These are phyloP conservation scores for Bombus polaris DNA, from an alignment of 1,140 invertebrate genomes.

Conservation along the genomic window DNA sequence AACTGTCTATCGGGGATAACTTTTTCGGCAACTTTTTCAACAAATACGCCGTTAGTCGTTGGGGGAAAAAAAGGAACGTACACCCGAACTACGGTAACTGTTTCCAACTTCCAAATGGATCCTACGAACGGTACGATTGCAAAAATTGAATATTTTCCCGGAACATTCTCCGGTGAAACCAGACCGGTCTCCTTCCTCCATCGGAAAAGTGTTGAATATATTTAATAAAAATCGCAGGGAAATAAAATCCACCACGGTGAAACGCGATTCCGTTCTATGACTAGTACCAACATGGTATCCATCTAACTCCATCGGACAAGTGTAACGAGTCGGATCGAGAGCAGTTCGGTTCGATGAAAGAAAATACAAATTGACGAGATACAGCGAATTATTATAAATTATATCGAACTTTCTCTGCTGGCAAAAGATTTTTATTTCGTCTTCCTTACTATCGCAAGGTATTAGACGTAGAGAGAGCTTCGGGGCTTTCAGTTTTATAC, in stretches of 20 bases:
- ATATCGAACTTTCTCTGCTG: background rate
- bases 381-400: background rate
- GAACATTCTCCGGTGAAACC: background rate
- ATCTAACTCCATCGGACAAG: background rate
- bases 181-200: too few relatives aligned
- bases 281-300: background rate
- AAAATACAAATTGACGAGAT: background rate
- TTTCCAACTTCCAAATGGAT: conserved; percentile 34
- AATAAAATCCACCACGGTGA: background rate
- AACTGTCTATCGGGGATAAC: conserved; percentile 14
- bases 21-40: conserved; percentile 18
- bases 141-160: conserved; percentile 36
- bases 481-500: background rate
- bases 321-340: background rate
- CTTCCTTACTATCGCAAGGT: background rate
- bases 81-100: background rate
- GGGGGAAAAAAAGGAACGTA: background rate
- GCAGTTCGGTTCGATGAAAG: background rate
- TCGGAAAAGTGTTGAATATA: background rate
- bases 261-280: background rate
- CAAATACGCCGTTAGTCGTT: conserved; percentile 4
- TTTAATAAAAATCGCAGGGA: background rate
- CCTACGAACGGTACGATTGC: background rate
- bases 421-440: background rate
- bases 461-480: too few relatives aligned